Conservation (phyloP, 37 sponge, comb jelly and placozoan genomes). For the Axinella damicornis region DNA sequence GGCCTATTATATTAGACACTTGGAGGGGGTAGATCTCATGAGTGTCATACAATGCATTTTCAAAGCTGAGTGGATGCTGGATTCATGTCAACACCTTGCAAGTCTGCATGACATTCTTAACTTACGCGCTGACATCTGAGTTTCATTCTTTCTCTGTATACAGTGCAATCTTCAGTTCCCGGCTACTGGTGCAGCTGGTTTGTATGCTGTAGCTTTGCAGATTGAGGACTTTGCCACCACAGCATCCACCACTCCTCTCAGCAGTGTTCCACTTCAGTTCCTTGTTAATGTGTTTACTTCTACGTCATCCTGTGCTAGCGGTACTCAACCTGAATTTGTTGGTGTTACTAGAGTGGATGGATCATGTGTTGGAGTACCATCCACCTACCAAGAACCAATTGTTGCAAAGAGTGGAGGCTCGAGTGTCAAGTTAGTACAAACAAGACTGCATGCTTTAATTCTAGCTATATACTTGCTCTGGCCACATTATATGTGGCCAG, state of each 20-base stretch:
- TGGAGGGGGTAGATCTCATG: too few relatives aligned
- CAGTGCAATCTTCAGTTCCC: slow-evolving; percentile 11
- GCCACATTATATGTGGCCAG: too few relatives aligned
- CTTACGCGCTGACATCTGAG: too few relatives aligned
- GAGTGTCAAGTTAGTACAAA: slow-evolving; percentile 12
- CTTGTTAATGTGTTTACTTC: slow-evolving; percentile 31
- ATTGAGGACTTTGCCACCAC: slow-evolving; percentile 43
- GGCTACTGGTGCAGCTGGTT: slow-evolving; percentile 21
- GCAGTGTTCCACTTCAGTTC: slow-evolving; percentile 63
- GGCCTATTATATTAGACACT: too few relatives aligned
- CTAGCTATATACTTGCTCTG: too few relatives aligned
- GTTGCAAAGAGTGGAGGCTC: slow-evolving; percentile 21
- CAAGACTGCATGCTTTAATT: too few relatives aligned
- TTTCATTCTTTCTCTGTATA: too few relatives aligned
- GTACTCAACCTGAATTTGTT: not conserved
- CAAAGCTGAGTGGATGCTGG: too few relatives aligned
- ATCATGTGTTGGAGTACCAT: slow-evolving; percentile 33
- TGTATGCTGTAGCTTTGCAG: slow-evolving; percentile 49
- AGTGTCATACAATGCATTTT: too few relatives aligned
- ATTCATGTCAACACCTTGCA: too few relatives aligned
- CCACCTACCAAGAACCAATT: slow-evolving; percentile 18
- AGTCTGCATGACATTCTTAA: too few relatives aligned
- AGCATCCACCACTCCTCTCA: slow-evolving; percentile 16
- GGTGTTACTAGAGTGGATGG: slow-evolving; percentile 13
- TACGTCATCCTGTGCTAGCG: slow-evolving; percentile 3